Conservation (phyloP, 2,888 invertebrate genomes). For the Callosobruchus maculatus region DNA sequence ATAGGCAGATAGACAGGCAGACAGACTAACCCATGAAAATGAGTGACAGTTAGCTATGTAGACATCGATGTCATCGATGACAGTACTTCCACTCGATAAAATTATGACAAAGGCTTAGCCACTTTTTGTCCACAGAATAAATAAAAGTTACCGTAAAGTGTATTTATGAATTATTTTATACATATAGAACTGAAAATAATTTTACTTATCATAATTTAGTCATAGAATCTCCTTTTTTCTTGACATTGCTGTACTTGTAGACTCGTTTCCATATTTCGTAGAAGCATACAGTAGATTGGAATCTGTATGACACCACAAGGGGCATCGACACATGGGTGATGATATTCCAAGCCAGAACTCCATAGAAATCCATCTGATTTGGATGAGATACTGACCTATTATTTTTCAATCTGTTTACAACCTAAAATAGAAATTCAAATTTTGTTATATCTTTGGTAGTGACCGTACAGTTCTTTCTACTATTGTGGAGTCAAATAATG, state of each 20-base stretch:
- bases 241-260: conserved; percentile 61
- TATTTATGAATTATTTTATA: too few relatives aligned
- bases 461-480: background rate
- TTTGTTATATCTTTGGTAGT: too few relatives aligned
- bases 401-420: conserved; percentile 76
- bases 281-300: conserved; percentile 84
- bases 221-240: background rate
- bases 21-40: too few relatives aligned
- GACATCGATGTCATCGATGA: too few relatives aligned
- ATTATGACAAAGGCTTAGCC: too few relatives aligned
- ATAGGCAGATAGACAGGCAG: too few relatives aligned
- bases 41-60: too few relatives aligned
- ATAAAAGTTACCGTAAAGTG: too few relatives aligned
- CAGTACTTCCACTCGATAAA: too few relatives aligned
- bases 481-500: too few relatives aligned
- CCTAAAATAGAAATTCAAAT: conserved; percentile 6
- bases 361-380: conserved; percentile 77
- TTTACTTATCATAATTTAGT: background rate
- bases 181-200: too few relatives aligned
- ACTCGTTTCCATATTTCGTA: conserved; percentile 88
- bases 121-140: too few relatives aligned
- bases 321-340: conserved; percentile 85
- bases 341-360: conserved; percentile 83
- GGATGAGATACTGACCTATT: conserved; percentile 75
- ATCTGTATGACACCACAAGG: conserved; percentile 79